Conservation (phyloP, 2,888 invertebrate genomes). For the Drosophila crucigera region DNA sequence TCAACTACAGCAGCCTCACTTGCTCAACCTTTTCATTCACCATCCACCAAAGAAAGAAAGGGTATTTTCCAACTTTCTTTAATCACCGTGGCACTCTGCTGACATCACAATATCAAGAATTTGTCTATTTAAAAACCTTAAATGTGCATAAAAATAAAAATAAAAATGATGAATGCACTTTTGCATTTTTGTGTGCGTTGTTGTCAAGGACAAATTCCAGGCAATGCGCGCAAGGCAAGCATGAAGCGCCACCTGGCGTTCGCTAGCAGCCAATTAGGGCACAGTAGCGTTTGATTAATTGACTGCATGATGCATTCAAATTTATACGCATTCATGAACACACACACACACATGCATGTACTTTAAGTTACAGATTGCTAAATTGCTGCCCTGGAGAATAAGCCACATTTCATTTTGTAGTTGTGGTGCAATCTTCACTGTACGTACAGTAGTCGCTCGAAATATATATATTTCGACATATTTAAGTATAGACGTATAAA, state of each 20-base stretch:
- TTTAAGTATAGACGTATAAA: neutral
- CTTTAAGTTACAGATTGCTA: constrained; percentile 3
- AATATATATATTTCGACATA: neutral
- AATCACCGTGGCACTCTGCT: neutral
- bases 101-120: neutral
- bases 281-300: constrained; percentile 34
- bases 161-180: constrained; percentile 2
- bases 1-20: neutral
- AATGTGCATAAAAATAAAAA: neutral
- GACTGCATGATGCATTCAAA: constrained; percentile 36
- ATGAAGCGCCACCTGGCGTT: constrained; percentile 25
- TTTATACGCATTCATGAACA: constrained; percentile 14
- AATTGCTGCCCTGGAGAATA: constrained; percentile 6
- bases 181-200: constrained; percentile 4
- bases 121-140: neutral
- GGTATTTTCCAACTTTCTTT: neutral
- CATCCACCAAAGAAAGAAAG: neutral
- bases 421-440: neutral
- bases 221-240: neutral
- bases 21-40: neutral
- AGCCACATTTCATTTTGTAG: neutral
- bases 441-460: neutral
- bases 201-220: constrained; percentile 1
- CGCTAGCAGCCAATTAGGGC: neutral
- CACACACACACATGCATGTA: neutral